Base-by-base conservation (phyloP, 2,888 invertebrate species). In the Caenorhabditis sp. region DNA sequence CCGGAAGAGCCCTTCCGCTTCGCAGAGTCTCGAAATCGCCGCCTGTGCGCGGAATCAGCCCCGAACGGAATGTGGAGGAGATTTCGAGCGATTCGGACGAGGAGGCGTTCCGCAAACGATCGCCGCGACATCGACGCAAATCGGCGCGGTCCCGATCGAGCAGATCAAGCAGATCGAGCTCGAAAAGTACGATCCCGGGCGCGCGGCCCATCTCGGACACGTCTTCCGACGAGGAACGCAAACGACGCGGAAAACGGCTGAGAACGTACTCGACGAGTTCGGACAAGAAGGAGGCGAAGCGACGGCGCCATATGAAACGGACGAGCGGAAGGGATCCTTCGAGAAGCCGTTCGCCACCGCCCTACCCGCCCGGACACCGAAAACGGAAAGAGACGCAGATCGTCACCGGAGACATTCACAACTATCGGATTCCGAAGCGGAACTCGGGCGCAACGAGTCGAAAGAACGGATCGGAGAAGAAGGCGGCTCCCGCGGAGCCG, bases 61-160 rank as follows among this genome's bases (percentile, higher is more conserved):
- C 17, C 48, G 22, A 66, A 15, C 46, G 41, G 0, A 20, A 37
- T 9, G 43, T 43, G n/a, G 58, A 58, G 11, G 52, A 55, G n/a
- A 81, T 81, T 27, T 72, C 72, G 5, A 79, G 79, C 43, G 81
- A 81, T 48, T 55, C 78, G 9, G 81, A 81, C 52, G 68, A 59
- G 41, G 72, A 74, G 35, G 41, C 41, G 20, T 53, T 73, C 41
- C 15, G 24, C n/a, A 71, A 65, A 48, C n/a, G 32, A 26, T 17
- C 58, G 0, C 45, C 59, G 53, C 59, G 26, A 20, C 17, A 13
- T 11, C 9, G 20, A 45, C 20, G 22, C 24, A 32, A 9, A 39
- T 13, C 13, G 37, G n/a, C n/a, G n/a, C n/a, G 22, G 24, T 2
- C 13, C 41, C 35, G 35, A 5, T 9, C 17, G 4, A n/a, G 30